These are phyloP conservation scores for Falco rusticolus DNA, from an alignment of 2,797 vertebrate genomes.

Conservation along the genomic window DNA sequence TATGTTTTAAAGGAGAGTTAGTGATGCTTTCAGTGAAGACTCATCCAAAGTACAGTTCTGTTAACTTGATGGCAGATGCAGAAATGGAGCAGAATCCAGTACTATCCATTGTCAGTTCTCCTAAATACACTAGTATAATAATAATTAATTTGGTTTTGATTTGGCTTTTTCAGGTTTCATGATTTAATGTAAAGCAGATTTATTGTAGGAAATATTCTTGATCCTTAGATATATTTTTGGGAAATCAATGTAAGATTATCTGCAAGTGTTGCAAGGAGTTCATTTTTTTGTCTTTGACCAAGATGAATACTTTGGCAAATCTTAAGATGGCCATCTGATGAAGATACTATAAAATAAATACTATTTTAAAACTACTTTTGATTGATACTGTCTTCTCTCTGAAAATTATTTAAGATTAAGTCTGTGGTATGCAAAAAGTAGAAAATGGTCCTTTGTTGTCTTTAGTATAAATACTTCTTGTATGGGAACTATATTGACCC, in stretches of 20 bases:
- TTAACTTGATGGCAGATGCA: not conserved
- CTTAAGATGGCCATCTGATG: not conserved
- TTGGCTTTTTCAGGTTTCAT: not conserved
- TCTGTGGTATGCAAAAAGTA: not conserved
- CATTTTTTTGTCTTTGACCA: not conserved
- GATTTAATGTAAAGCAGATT: not conserved
- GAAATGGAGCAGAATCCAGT: not conserved
- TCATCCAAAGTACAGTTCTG: not conserved
- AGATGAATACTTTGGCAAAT: not conserved
- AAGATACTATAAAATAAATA: not conserved
- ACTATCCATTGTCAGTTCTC: not conserved
- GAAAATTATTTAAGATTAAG: not conserved
- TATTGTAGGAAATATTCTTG: not conserved
- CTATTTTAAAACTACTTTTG: not conserved
- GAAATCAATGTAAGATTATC: not conserved
- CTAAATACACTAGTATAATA: not conserved
- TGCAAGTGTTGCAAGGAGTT: not conserved
- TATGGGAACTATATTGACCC: not conserved
- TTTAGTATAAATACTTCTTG: not conserved
- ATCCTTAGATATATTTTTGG: not conserved
- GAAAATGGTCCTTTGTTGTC: not conserved
- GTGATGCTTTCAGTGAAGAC: not conserved
- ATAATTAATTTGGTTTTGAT: not conserved
- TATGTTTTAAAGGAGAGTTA: not conserved
- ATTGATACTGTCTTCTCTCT: not conserved